phyloP scores from a whole-genome alignment of 2,797 vertebrate genomes.

The Poeciliopsis infans region DNA sequence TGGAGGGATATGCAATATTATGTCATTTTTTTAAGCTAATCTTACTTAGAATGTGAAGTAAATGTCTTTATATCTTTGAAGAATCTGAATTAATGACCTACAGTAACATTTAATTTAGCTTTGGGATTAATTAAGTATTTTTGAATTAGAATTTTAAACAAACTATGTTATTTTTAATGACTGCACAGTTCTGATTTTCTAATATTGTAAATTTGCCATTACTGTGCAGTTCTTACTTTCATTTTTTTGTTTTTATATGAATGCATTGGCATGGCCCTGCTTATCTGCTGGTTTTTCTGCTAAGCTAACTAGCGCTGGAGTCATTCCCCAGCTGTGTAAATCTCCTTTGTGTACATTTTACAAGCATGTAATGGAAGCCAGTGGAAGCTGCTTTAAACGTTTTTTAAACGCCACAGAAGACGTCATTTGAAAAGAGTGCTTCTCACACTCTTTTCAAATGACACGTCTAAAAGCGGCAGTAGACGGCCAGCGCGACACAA shows the following conservation, averaged over 20 bases:
- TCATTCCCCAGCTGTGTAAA: not conserved
- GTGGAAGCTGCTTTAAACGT: not conserved
- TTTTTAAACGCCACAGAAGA: conserved; percentile 8
- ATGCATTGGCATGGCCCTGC: not conserved
- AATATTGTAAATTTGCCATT: not conserved
- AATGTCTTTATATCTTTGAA: too few relatives aligned
- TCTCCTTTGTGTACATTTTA: not conserved
- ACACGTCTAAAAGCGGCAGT: conserved; percentile 57
- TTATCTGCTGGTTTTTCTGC: not conserved
- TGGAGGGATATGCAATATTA: too few relatives aligned
- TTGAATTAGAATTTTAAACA: too few relatives aligned
- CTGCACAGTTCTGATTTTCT: too few relatives aligned
- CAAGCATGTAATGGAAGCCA: not conserved
- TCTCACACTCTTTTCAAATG: conserved; percentile 44
- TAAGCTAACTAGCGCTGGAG: not conserved
- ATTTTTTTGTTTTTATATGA: not conserved
- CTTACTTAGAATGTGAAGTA: too few relatives aligned
- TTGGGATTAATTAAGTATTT: too few relatives aligned
- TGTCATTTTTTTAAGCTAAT: too few relatives aligned
- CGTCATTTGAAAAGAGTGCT: not conserved
- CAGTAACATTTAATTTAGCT: too few relatives aligned
- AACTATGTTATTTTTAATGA: too few relatives aligned
- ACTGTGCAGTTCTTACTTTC: not conserved
- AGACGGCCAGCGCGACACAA: conserved; percentile 42
- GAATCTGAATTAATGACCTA: too few relatives aligned